Evolutionary conservation across 2,888 invertebrate species (phyloP).

Genomic region (Platycheirus albimanus): DNA sequence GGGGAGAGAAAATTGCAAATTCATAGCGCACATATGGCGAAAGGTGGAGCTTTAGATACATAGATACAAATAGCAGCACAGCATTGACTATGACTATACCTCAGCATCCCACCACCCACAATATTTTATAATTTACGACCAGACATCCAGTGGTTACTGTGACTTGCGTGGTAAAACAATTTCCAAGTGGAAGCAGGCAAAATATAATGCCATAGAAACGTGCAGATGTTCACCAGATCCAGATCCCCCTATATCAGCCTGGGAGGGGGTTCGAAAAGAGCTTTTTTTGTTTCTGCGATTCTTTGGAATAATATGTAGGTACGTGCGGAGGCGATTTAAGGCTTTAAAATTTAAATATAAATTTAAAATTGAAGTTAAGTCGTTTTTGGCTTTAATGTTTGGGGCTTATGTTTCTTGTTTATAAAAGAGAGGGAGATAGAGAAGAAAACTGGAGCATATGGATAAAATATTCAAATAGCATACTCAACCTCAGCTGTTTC

Average conservation of each 20-base stretch:
- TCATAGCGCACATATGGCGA: constrained; percentile 68
- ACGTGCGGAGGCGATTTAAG: constrained; percentile 62
- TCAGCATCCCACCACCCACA: constrained; percentile 63
- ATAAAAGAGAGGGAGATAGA: neutral
- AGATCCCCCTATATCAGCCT: constrained; percentile 16
- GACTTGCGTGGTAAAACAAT: constrained; percentile 68
- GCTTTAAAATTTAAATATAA: constrained; percentile 70
- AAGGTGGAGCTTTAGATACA: constrained; percentile 72
- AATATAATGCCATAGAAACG: constrained; percentile 57
- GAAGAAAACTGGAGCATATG: constrained; percentile 29
- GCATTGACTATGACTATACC: constrained; percentile 42
- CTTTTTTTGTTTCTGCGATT: constrained; percentile 14
- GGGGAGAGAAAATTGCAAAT: constrained; percentile 44
- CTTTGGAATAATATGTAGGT: neutral
- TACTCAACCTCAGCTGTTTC: constrained; percentile 80
- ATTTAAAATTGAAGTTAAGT: constrained; percentile 52
- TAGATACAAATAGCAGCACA: constrained; percentile 60
- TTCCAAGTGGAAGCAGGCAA: constrained; percentile 64
- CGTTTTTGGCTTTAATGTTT: constrained; percentile 54
- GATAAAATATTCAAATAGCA: constrained; percentile 63
- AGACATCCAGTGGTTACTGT: constrained; percentile 62
- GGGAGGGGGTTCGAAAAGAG: constrained; percentile 20
- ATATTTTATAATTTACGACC: constrained; percentile 69
- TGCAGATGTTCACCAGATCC: constrained; percentile 24
- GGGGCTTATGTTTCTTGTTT: constrained; percentile 27